Evolutionary conservation across 2,113 vertebrate genomes (phyloP).

Genomic region (Baryphthengus martii): DNA sequence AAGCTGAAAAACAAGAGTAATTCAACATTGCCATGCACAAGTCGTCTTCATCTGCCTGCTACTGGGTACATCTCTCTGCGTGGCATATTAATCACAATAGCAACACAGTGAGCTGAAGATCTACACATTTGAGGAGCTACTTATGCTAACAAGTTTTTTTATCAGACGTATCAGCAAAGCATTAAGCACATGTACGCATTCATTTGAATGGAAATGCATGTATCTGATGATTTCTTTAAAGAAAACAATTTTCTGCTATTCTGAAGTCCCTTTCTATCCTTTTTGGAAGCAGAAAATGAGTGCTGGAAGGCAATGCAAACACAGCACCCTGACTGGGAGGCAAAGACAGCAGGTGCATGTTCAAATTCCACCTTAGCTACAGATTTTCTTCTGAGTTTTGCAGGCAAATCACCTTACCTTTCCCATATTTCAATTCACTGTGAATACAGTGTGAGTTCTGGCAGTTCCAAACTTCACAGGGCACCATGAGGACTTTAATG

Average conservation of each 20-base stretch:
- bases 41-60: slow-evolving; percentile 6
- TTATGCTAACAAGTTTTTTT: background rate
- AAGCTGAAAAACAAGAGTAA: slow-evolving; percentile 27
- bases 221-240: slow-evolving; percentile 7
- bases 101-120: background rate
- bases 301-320: background rate
- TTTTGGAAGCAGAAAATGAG: slow-evolving; percentile 4
- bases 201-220: slow-evolving; percentile 18
- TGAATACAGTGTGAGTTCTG: background rate
- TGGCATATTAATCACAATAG: background rate
- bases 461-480: background rate
- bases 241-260: background rate
- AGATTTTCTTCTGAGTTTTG: background rate
- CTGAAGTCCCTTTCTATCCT: background rate
- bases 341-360: background rate
- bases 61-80: background rate
- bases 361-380: background rate
- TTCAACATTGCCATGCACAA: background rate
- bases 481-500: background rate
- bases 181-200: background rate
- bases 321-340: background rate
- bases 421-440: background rate
- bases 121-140: background rate
- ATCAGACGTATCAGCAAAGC: background rate
- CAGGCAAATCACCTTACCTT: background rate